A percentile compares a stretch with the other conserved stretches of the same genome.
Conservation (phyloP, 2,888 invertebrate genomes). For the Invenusta paracnida region DNA sequence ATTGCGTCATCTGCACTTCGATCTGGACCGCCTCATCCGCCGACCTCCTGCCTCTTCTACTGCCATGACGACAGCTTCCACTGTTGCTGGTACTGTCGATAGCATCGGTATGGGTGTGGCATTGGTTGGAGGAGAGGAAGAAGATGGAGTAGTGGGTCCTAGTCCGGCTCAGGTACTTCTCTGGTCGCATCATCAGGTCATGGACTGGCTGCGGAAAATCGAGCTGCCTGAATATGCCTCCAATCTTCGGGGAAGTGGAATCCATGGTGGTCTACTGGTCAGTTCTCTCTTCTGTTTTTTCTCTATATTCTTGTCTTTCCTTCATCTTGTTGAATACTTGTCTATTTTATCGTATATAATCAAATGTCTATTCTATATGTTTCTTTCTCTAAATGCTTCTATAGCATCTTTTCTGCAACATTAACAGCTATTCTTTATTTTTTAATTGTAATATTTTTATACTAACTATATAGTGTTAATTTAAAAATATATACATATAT, state of each 20-base stretch:
- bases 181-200: conserved; percentile 83
- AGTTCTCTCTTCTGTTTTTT: conserved; percentile 27
- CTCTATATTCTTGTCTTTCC: background rate
- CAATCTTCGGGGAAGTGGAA: conserved; percentile 81
- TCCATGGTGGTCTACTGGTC: conserved; percentile 91
- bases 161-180: conserved; percentile 57
- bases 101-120: too few species aligned
- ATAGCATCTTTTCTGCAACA: too few species aligned
- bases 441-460: too few species aligned
- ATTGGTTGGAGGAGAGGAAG: background rate
- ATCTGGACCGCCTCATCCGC: conserved; percentile 73
- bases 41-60: conserved; percentile 64
- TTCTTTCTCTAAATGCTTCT: conserved; percentile 36
- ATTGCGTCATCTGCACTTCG: conserved; percentile 75
- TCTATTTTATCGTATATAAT: too few species aligned
- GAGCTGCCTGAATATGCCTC: conserved; percentile 97
- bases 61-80: background rate
- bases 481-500: too few species aligned
- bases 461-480: too few species aligned
- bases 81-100: too few species aligned
- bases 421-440: too few species aligned
- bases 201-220: conserved; percentile 95
- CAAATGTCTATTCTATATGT: too few species aligned
- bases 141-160: background rate
- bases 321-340: too few species aligned